A percentile compares a stretch with the other conserved stretches of the same genome.
Conservation (phyloP, 2,113 vertebrate genomes). For the Anolis sagrei region DNA sequence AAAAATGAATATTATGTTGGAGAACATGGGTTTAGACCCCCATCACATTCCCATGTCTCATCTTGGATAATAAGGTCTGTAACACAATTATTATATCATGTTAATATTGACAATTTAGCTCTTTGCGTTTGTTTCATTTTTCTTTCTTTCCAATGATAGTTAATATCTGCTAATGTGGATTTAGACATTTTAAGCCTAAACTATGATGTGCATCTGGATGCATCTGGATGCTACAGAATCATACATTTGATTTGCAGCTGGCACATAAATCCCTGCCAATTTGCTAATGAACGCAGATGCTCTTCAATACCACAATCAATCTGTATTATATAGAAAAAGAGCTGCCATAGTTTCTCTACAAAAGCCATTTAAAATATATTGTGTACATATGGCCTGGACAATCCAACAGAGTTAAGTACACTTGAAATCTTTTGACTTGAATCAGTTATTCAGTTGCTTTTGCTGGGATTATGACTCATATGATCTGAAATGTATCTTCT, state of each 20-base stretch:
- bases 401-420: constrained; percentile 15
- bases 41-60: constrained; percentile 30
- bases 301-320: constrained; percentile 23
- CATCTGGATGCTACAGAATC: neutral
- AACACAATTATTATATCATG: neutral
- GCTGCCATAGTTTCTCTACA: neutral
- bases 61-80: neutral
- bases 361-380: constrained; percentile 12
- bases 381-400: constrained; percentile 5
- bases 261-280: constrained; percentile 17
- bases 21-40: constrained; percentile 39
- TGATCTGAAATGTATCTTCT: neutral
- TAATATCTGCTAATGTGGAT: constrained; percentile 23
- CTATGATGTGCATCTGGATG: neutral
- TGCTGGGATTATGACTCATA: neutral
- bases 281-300: constrained; percentile 13
- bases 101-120: constrained; percentile 29
- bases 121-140: neutral
- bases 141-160: neutral
- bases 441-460: neutral
- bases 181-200: neutral
- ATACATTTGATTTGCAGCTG: constrained; percentile 33
- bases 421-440: neutral
- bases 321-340: constrained; percentile 23
- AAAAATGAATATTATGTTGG: constrained; percentile 42